Evolutionary conservation across 2,113 vertebrate genomes (phyloP).

Genomic region (Genyomyrus donnyi): DNA sequence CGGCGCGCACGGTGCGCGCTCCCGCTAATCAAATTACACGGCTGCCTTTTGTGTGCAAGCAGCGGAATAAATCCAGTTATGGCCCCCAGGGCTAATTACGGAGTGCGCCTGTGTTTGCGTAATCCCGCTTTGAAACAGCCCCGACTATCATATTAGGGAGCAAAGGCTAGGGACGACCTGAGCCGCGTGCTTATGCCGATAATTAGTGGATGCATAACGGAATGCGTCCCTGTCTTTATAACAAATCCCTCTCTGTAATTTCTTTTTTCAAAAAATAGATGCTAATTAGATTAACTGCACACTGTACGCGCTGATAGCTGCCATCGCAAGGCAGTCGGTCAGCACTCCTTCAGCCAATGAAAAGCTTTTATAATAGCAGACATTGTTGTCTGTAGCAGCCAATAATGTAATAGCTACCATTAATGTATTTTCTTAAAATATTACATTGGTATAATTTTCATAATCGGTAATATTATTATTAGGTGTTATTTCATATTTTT

Average conservation of each 20-base stretch:
- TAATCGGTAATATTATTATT: not conserved
- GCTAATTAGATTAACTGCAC: not conserved
- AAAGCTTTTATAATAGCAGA: not conserved
- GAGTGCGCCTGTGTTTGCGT: conserved; percentile 86
- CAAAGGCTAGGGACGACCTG: conserved; percentile 95
- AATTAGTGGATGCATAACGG: conserved; percentile 75
- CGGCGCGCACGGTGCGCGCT: conserved; percentile 95
- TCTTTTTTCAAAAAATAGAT: conserved; percentile 46
- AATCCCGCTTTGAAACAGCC: conserved; percentile 94
- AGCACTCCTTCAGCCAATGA: not conserved
- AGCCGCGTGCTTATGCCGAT: conserved; percentile 79
- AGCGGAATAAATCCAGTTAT: conserved; percentile 76
- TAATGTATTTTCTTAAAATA: not conserved
- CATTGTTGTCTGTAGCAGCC: not conserved
- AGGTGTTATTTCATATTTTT: not conserved
- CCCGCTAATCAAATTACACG: conserved; percentile 99
- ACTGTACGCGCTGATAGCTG: not conserved
- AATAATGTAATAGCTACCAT: not conserved
- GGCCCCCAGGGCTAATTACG: conserved; percentile 99
- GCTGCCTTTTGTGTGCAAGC: conserved; percentile 99
- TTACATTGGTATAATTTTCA: not conserved
- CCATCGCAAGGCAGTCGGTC: not conserved
- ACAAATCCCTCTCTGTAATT: conserved; percentile 68
- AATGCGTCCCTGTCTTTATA: conserved; percentile 75
- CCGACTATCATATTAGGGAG: conserved; percentile 90